These are phyloP conservation scores for Lamproptera curius DNA, from an alignment of 2,888 invertebrate species.

Conservation along the genomic window DNA sequence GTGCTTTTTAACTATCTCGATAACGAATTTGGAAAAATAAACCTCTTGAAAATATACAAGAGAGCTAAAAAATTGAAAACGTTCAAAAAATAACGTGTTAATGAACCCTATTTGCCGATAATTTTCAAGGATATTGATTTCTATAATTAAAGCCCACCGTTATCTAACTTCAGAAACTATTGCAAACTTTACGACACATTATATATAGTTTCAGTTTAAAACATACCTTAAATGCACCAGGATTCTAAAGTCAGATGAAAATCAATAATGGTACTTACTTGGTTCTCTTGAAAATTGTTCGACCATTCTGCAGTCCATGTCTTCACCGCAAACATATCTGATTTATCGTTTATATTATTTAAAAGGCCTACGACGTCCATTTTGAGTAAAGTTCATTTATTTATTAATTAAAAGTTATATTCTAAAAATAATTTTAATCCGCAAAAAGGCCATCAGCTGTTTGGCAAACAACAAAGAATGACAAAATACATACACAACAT, in stretches of 20 bases:
- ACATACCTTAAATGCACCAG: no score
- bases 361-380: constrained; percentile 71
- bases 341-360: constrained; percentile 65
- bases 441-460: constrained; percentile 42
- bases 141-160: constrained; percentile 20
- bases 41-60: not conserved
- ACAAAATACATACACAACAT: constrained; percentile 2
- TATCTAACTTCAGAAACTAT: constrained; percentile 12
- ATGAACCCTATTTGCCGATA: constrained; percentile 9
- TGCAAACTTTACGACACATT: no score
- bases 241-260: constrained; percentile 8
- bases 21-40: not conserved
- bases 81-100: not conserved
- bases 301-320: constrained; percentile 73
- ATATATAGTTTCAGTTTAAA: no score
- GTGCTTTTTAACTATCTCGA: not conserved
- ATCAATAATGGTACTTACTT: constrained; percentile 56
- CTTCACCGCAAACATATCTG: constrained; percentile 69
- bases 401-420: constrained; percentile 29
- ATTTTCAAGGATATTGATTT: constrained; percentile 32
- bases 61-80: not conserved
- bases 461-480: constrained; percentile 28
- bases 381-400: constrained; percentile 31
- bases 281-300: constrained; percentile 69
- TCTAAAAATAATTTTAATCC: constrained; percentile 27